A percentile compares a stretch with the other conserved stretches of the same genome.
These are phyloP conservation scores for Drosophila chauvacae DNA, from an alignment of 1,140 invertebrate genomes.

Conservation along the genomic window DNA sequence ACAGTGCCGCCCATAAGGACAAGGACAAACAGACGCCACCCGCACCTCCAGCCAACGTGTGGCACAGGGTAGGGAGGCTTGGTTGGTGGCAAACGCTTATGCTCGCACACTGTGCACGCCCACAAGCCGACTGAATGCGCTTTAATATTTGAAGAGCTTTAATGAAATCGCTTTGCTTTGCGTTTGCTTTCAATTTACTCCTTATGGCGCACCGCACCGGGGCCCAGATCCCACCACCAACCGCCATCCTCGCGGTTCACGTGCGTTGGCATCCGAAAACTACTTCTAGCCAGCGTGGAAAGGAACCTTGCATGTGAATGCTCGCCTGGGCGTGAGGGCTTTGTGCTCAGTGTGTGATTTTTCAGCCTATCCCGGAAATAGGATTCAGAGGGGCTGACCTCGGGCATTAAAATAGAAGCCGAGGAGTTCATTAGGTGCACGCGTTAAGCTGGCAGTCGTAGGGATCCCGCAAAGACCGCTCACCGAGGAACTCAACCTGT, in stretches of 20 bases:
- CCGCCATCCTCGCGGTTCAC: conserved; percentile 2
- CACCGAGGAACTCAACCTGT: neutral
- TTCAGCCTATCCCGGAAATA: conserved; percentile 24
- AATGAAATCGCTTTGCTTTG: conserved; percentile 74
- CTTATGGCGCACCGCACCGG: conserved; percentile 20
- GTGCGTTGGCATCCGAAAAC: conserved; percentile 27
- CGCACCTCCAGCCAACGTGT: conserved; percentile 5
- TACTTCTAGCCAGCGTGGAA: conserved; percentile 20
- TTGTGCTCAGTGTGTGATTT: conserved; percentile 52
- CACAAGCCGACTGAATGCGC: conserved; percentile 56
- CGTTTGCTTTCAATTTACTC: conserved; percentile 70
- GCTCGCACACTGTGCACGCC: conserved; percentile 31
- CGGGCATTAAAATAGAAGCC: conserved; percentile 34
- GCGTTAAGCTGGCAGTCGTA: neutral
- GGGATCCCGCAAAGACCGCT: neutral
- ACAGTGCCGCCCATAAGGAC: conserved; percentile 20
- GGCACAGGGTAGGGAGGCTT: neutral
- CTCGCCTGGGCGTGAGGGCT: conserved; percentile 56
- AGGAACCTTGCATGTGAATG: conserved; percentile 16
- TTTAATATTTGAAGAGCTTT: conserved; percentile 79
- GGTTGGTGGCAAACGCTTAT: conserved; percentile 6
- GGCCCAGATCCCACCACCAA: neutral
- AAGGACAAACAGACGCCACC: conserved; percentile 17
- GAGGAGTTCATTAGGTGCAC: conserved; percentile 3
- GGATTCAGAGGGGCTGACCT: conserved; percentile 41